phyloP scores from a whole-genome alignment of 2,888 invertebrate genomes.

The Carpatolechia fugitivella region DNA sequence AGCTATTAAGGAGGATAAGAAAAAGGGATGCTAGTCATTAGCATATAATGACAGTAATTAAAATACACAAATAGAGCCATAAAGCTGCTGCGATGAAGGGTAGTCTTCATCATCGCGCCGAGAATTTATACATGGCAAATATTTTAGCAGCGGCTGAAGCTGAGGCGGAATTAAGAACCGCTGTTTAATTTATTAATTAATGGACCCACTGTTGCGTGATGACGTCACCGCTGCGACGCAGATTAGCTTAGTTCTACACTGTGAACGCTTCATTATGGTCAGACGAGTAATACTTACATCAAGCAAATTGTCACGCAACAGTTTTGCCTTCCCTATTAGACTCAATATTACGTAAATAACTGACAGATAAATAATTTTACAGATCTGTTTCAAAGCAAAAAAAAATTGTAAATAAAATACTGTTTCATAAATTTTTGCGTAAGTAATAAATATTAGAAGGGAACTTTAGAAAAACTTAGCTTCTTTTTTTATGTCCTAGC shows the following conservation, averaged over 20 bases:
- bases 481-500: too few species aligned
- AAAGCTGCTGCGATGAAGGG: conserved; percentile 78
- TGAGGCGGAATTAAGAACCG: conserved; percentile 61
- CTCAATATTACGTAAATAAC: too few species aligned
- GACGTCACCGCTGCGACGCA: conserved; percentile 22
- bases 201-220: conserved; percentile 63
- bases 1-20: conserved; percentile 79
- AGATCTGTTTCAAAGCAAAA: too few species aligned
- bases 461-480: too few species aligned
- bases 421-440: too few species aligned
- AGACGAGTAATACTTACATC: too few species aligned
- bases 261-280: too few species aligned
- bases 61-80: conserved; percentile 85
- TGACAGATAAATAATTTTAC: too few species aligned
- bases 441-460: too few species aligned
- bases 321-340: too few species aligned
- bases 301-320: too few species aligned
- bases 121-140: conserved; percentile 77
- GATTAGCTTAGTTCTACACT: conserved; percentile 6
- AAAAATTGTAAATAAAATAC: too few species aligned
- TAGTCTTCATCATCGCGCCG: conserved; percentile 73
- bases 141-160: conserved; percentile 69
- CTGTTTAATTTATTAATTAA: conserved; percentile 79
- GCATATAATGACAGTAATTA: conserved; percentile 85
- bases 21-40: conserved; percentile 80